These are phyloP conservation scores for Toxostoma redivivum DNA, from an alignment of 2,113 vertebrate species.

Conservation along the genomic window DNA sequence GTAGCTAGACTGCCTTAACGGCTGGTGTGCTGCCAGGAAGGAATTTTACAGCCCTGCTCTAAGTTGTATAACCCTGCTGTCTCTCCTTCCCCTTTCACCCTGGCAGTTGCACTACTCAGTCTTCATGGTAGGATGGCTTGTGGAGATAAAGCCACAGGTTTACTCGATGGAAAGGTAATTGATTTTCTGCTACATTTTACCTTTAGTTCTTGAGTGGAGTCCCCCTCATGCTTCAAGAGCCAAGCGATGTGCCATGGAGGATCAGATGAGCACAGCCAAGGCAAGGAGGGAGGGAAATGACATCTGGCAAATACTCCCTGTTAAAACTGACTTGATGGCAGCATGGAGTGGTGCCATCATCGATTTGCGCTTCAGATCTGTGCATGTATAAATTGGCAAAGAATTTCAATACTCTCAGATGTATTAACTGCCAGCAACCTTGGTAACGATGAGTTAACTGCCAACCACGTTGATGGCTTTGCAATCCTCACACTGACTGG, in stretches of 20 bases:
- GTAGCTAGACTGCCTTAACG: background rate
- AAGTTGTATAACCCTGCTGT: background rate
- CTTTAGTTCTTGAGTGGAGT: background rate
- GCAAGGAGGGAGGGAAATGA: background rate
- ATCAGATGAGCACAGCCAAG: background rate
- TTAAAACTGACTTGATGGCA: background rate
- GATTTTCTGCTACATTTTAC: background rate
- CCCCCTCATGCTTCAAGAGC: background rate
- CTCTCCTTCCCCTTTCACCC: background rate
- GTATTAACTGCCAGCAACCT: background rate
- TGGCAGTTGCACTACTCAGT: background rate
- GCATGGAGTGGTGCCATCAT: background rate
- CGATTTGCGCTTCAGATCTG: background rate
- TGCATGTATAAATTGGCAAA: background rate
- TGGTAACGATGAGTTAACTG: background rate
- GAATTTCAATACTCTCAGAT: background rate
- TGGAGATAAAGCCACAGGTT: background rate
- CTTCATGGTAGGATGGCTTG: background rate
- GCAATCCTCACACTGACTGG: background rate
- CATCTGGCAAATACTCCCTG: background rate
- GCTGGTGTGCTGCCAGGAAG: slow-evolving; percentile 30
- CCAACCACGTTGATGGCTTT: background rate
- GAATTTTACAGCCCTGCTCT: background rate
- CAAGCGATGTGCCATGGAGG: background rate
- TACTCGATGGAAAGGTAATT: background rate